Conservation (phyloP, 1,140 invertebrate genomes). For the Oncopeltus fasciatus region DNA sequence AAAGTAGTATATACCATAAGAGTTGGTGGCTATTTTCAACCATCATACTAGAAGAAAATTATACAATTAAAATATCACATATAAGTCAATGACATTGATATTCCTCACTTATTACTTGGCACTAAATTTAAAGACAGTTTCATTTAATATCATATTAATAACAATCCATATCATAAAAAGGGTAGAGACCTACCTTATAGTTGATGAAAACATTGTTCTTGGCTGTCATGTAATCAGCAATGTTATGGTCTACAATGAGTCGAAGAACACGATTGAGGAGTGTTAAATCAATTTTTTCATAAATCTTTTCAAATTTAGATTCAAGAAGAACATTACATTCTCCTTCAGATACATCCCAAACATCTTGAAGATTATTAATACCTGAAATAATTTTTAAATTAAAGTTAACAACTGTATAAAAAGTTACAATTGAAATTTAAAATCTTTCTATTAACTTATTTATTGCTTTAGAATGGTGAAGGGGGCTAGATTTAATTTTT, state of each 20-base stretch:
- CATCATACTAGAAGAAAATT: no score
- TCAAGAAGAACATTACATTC: constrained; percentile 98
- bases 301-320: constrained; percentile 93
- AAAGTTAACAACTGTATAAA: neutral
- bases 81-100: no score
- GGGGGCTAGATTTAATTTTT: no score
- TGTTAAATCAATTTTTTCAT: constrained; percentile 98
- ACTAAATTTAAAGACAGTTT: neutral
- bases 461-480: no score
- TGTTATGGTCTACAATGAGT: constrained; percentile 98
- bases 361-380: constrained; percentile 93
- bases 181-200: constrained; percentile 58
- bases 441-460: no score
- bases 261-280: constrained; percentile 87
- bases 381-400: constrained; percentile 33
- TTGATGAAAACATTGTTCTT: constrained; percentile 99
- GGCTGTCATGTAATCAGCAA: constrained; percentile 99
- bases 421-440: neutral
- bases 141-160: neutral
- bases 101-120: neutral
- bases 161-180: neutral
- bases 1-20: neutral
- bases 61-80: no score
- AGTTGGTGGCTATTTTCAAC: no score
- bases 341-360: constrained; percentile 96